Conservation (phyloP, 2,797 vertebrate species). For the Trematomus bernacchii region DNA sequence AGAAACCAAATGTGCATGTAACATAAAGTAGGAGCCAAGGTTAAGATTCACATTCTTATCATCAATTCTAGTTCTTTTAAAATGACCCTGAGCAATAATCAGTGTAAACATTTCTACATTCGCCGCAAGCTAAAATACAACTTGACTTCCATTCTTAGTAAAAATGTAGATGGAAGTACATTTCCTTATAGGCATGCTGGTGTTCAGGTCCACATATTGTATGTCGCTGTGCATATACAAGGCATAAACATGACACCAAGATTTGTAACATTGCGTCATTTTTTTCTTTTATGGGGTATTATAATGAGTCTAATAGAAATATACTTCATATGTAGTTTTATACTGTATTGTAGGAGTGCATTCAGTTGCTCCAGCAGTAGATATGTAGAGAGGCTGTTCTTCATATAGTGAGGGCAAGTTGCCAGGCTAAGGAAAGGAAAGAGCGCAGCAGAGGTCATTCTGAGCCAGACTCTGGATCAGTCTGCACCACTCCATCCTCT, state of each 20-base stretch:
- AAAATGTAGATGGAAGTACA: conserved; percentile 41
- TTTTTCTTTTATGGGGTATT: conserved; percentile 35
- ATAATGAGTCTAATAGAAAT: conserved; percentile 55
- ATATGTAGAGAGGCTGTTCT: conserved; percentile 55
- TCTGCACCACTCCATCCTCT: conserved; percentile 91
- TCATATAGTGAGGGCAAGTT: conserved; percentile 18
- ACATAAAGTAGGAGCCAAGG: conserved; percentile 46
- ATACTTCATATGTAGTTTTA: conserved; percentile 50
- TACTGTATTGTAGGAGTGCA: conserved; percentile 62
- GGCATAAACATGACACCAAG: conserved; percentile 55
- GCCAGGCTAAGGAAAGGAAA: conserved; percentile 57
- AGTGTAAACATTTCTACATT: conserved; percentile 83
- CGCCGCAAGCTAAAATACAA: conserved; percentile 56
- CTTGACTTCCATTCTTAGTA: conserved; percentile 29
- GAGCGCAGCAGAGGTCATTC: conserved; percentile 68
- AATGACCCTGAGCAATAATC: conserved; percentile 85
- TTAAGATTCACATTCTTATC: conserved; percentile 72
- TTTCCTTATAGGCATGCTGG: conserved; percentile 76
- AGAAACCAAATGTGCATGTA: neutral
- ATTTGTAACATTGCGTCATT: conserved; percentile 36
- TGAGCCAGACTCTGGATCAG: conserved; percentile 87
- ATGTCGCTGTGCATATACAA: conserved; percentile 62
- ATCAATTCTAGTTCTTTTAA: conserved; percentile 75
- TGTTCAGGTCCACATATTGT: conserved; percentile 65
- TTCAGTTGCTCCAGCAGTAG: conserved; percentile 65